These are phyloP conservation scores for Trinorchestia longiramus DNA, from an alignment of 1,140 invertebrate species.

Conservation along the genomic window DNA sequence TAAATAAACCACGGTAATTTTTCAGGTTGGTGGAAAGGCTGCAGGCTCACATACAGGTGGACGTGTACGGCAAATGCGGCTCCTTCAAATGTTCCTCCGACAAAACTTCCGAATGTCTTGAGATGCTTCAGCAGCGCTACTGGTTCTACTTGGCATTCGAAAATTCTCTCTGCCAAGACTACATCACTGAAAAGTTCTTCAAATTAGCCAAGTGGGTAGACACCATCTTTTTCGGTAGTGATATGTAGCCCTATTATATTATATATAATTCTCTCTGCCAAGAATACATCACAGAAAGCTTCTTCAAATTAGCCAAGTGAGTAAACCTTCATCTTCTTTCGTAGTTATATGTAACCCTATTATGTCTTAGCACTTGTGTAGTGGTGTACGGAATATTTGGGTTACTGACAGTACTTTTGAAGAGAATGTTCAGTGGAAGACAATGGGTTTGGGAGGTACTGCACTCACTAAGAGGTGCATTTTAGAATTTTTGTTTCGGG, in stretches of 20 bases:
- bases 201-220: slow-evolving; percentile 59
- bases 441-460: background rate
- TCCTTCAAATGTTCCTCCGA: slow-evolving; percentile 65
- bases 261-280: slow-evolving; percentile 70
- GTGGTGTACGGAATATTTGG: background rate
- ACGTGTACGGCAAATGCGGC: slow-evolving; percentile 73
- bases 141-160: slow-evolving; percentile 73
- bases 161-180: slow-evolving; percentile 70
- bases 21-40: slow-evolving; percentile 67
- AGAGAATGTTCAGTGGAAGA: background rate
- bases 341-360: background rate
- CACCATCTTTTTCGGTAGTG: background rate
- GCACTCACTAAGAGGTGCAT: background rate
- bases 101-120: slow-evolving; percentile 44
- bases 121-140: slow-evolving; percentile 67
- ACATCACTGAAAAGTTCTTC: slow-evolving; percentile 70
- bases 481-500: too few species aligned
- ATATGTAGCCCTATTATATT: background rate
- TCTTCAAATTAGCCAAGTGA: slow-evolving; percentile 66
- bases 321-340: background rate
- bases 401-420: background rate
- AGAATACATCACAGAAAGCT: slow-evolving; percentile 70
- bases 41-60: slow-evolving; percentile 71
- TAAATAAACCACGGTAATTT: background rate
- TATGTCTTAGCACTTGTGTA: background rate